Percentiles rank a stretch among this genome's conserved stretches.
phyloP scores from a whole-genome alignment of 2,113 vertebrate genomes.

The Eulacestoma nigropectus region DNA sequence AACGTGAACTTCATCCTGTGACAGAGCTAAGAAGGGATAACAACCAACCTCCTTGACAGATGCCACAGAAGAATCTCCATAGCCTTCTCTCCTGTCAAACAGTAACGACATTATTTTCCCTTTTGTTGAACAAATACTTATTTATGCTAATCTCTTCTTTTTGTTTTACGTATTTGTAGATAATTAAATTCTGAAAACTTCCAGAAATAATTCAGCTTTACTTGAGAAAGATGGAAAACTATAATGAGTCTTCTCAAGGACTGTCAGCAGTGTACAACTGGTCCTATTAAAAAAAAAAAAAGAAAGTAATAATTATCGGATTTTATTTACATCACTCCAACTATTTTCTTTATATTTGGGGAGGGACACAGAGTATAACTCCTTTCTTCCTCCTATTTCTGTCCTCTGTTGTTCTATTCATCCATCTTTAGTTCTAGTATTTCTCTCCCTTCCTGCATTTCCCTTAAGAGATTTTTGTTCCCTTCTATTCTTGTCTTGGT shows the following conservation, averaged over 20 bases:
- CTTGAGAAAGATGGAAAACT: not conserved
- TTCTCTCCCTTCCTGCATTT: not conserved
- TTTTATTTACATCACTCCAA: not conserved
- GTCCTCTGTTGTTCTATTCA: not conserved
- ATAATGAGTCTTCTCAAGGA: not conserved
- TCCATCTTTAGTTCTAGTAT: not conserved
- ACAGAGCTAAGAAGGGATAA: not conserved
- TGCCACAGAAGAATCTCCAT: not conserved
- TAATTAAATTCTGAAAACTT: not conserved
- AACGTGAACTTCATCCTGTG: not conserved
- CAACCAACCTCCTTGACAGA: not conserved
- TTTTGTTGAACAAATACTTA: not conserved
- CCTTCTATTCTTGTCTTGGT: not conserved
- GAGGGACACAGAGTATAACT: not conserved
- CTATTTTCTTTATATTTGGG: not conserved
- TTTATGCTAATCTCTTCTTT: not conserved
- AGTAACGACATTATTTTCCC: not conserved
- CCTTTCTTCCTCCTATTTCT: not conserved
- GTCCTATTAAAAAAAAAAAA: not conserved
- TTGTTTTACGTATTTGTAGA: not conserved
- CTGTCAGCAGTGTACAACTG: not conserved
- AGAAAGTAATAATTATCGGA: not conserved
- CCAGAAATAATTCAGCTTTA: not conserved
- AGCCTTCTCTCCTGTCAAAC: not conserved
- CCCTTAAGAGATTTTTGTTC: slow-evolving; percentile 27